phyloP scores from a whole-genome alignment of 2,888 invertebrate species.

The Patella pellucida region DNA sequence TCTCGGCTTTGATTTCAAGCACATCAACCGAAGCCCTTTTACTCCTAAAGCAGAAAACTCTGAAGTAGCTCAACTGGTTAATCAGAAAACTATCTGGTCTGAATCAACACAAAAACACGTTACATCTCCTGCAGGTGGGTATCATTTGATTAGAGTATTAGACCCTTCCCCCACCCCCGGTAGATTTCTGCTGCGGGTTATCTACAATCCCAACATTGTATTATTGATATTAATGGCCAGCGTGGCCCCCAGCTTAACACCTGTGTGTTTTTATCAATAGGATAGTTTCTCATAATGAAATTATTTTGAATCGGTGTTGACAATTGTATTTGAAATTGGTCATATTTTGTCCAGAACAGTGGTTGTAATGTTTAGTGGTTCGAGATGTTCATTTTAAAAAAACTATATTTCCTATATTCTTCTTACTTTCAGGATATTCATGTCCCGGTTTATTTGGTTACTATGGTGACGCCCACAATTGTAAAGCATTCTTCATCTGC shows the following conservation, averaged over 20 bases:
- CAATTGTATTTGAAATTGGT: too few relatives aligned
- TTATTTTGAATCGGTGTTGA: too few relatives aligned
- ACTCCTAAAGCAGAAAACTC: background rate
- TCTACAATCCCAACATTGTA: too few relatives aligned
- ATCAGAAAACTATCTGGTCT: constrained; percentile 25
- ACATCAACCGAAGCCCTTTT: background rate
- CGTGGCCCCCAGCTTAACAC: too few relatives aligned
- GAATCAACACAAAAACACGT: constrained; percentile 15
- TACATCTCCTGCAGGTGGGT: constrained; percentile 16
- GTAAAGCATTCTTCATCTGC: constrained; percentile 43
- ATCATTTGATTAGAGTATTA: too few relatives aligned
- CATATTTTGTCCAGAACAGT: too few relatives aligned
- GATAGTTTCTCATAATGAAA: too few relatives aligned
- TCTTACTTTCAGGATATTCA: constrained; percentile 28
- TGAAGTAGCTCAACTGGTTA: background rate
- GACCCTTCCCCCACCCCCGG: too few relatives aligned
- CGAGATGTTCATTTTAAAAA: background rate
- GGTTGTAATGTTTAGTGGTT: too few relatives aligned
- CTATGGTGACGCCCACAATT: constrained; percentile 37
- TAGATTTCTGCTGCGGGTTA: too few relatives aligned
- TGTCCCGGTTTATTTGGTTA: constrained; percentile 43
- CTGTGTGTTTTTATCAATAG: too few relatives aligned
- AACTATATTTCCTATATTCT: background rate
- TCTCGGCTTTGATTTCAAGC: background rate
- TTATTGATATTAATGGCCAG: too few relatives aligned